A percentile compares a stretch with the other conserved stretches of the same genome.
These are phyloP conservation scores for Brachypalpus laphriformis DNA, from an alignment of 2,888 invertebrate genomes.

Conservation along the genomic window DNA sequence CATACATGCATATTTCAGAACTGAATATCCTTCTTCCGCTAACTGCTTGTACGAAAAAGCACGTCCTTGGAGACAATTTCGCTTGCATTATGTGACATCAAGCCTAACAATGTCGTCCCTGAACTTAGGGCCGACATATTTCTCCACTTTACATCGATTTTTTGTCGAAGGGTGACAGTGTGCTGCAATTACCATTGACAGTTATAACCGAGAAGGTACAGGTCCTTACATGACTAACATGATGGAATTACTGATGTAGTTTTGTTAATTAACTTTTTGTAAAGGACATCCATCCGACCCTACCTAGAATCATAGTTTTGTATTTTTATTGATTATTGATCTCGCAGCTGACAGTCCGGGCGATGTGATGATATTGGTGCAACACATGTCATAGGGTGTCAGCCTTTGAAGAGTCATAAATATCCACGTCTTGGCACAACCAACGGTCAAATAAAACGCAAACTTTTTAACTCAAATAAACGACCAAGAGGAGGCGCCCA, in stretches of 20 bases:
- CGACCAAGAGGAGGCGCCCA: slow-evolving; percentile 10
- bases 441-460: background rate
- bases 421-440: slow-evolving; percentile 1
- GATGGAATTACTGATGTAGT: slow-evolving; percentile 8
- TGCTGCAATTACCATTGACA: slow-evolving; percentile 11
- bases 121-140: slow-evolving; percentile 30
- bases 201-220: no score
- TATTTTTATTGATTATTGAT: slow-evolving; percentile 44
- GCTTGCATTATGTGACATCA: slow-evolving; percentile 42
- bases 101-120: slow-evolving; percentile 53
- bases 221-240: background rate
- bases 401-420: slow-evolving; percentile 18
- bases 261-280: slow-evolving; percentile 24
- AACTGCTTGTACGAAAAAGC: background rate
- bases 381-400: slow-evolving; percentile 30
- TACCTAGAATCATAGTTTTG: no score
- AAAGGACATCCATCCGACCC: background rate
- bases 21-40: slow-evolving; percentile 23
- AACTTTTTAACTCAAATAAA: slow-evolving; percentile 12
- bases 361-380: slow-evolving; percentile 1
- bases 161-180: background rate
- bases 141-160: background rate
- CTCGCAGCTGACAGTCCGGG: slow-evolving; percentile 6
- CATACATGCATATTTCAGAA: slow-evolving; percentile 12
- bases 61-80: slow-evolving; percentile 47